phyloP scores from a whole-genome alignment of 2,797 vertebrate genomes.

The Pangasius mekongensis region DNA sequence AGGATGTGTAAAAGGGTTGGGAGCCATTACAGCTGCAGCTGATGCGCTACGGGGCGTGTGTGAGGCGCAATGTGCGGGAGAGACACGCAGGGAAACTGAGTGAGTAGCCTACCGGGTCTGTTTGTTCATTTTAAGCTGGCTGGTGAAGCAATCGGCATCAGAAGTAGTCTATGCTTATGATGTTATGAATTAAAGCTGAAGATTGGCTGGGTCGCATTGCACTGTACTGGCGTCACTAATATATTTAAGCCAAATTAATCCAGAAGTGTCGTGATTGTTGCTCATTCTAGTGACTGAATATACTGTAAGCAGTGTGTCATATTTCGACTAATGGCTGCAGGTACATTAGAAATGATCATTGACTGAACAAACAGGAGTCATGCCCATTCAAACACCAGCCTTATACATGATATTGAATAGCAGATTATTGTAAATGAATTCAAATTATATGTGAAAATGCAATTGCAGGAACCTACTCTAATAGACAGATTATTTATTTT shows the following conservation, averaged over 20 bases:
- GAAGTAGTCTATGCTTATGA: not conserved
- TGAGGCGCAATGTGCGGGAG: not conserved
- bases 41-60: not conserved
- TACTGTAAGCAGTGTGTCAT: not conserved
- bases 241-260: not conserved
- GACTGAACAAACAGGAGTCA: not conserved
- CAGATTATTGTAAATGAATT: not conserved
- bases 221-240: not conserved
- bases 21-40: not conserved
- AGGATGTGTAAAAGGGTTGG: not conserved
- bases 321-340: not conserved
- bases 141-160: not conserved
- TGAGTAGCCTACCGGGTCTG: not conserved
- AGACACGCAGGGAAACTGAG: constrained; percentile 1
- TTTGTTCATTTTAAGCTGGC: not conserved
- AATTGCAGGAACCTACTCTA: not conserved
- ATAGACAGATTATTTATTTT: not conserved
- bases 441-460: not conserved
- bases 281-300: too few species aligned
- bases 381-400: not conserved
- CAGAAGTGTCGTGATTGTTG: not conserved
- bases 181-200: not conserved
- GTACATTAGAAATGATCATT: not conserved
- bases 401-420: not conserved
- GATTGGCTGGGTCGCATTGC: not conserved